phyloP scores from a whole-genome alignment of 2,888 invertebrate species.

The Dusona sp. region DNA sequence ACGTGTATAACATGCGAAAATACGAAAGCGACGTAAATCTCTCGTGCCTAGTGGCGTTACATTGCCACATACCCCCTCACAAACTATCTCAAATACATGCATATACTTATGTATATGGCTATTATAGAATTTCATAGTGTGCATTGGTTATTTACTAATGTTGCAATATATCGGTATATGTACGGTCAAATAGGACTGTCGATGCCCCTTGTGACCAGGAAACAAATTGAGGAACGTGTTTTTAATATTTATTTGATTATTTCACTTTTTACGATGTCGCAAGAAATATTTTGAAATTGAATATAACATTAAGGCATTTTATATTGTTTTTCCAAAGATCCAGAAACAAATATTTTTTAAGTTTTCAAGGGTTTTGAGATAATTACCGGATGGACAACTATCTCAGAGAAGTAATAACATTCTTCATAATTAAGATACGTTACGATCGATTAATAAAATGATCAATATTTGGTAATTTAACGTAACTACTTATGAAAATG shows the following conservation, averaged over 20 bases:
- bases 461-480: background rate
- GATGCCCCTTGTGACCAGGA: slow-evolving; percentile 3
- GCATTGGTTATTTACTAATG: background rate
- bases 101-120: background rate
- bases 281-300: background rate
- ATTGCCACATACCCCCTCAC: slow-evolving; percentile 62
- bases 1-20: slow-evolving; percentile 44
- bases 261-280: background rate
- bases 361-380: no score
- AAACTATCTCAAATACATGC: slow-evolving; percentile 1
- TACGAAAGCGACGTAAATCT: slow-evolving; percentile 74
- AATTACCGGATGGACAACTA: no score
- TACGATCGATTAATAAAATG: background rate
- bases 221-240: background rate
- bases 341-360: no score
- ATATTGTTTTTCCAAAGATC: no score
- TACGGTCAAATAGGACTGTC: background rate
- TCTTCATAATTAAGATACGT: no score
- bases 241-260: background rate
- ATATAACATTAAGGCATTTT: background rate
- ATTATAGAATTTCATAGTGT: background rate
- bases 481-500: background rate
- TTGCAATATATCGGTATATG: background rate
- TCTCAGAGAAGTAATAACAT: no score
- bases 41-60: slow-evolving; percentile 76